These are phyloP conservation scores for Corella eumyota DNA, from an alignment of 23 tunicate genomes.

Conservation along the genomic window DNA sequence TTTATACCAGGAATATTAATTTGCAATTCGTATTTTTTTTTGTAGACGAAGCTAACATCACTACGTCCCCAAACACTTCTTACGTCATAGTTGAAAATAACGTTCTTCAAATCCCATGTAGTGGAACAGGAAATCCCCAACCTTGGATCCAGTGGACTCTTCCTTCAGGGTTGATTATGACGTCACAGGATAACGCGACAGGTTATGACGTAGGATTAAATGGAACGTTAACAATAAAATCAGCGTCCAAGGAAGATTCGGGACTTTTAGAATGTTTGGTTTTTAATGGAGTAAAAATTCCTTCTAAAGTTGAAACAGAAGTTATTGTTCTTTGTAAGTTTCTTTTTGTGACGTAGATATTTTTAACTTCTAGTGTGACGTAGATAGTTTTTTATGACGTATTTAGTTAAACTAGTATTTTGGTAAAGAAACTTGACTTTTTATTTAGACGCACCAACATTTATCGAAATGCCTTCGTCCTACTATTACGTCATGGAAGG, in stretches of 20 bases:
- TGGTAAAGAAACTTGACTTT: not conserved
- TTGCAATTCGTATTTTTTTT: not conserved
- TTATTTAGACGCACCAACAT: constrained; percentile 18
- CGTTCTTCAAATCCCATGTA: constrained; percentile 17
- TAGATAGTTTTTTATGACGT: too few species aligned
- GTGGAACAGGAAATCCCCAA: constrained; percentile 47
- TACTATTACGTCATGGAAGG: constrained; percentile 15
- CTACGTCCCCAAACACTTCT: not conserved
- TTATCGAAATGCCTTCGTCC: not conserved
- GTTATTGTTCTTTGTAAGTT: constrained; percentile 25
- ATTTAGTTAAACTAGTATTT: not conserved
- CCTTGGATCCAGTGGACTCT: constrained; percentile 20
- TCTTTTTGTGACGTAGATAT: not conserved
- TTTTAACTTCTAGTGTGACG: too few species aligned
- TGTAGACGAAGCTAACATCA: not conserved
- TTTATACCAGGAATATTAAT: not conserved
- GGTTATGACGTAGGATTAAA: not conserved
- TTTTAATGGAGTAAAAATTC: constrained; percentile 23
- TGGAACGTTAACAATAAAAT: constrained; percentile 12
- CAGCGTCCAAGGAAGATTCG: constrained; percentile 17
- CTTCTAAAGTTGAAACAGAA: constrained; percentile 5
- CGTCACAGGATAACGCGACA: not conserved
- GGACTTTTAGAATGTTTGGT: constrained; percentile 35
- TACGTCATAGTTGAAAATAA: not conserved
- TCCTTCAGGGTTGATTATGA: not conserved